Percentiles rank a stretch among this genome's conserved stretches.
phyloP scores from a whole-genome alignment of 1,140 invertebrate species.

The Drosophila ercepeae region DNA sequence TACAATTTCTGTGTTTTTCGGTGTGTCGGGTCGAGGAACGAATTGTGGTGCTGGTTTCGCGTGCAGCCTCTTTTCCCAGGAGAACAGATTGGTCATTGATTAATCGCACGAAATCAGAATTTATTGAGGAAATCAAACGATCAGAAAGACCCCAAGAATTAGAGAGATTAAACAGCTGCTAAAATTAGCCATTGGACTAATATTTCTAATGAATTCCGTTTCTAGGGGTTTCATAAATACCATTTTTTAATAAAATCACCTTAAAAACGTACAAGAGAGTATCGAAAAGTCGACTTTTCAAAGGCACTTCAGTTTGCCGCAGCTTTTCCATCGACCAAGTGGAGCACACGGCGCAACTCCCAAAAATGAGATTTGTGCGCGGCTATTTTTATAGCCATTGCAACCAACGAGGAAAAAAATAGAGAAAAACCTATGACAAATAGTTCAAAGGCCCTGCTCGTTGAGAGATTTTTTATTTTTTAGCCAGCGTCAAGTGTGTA shows the following conservation, averaged over 20 bases:
- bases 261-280: neutral
- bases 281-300: constrained; percentile 2
- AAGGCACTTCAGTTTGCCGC: neutral
- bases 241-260: neutral
- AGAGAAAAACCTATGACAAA: constrained; percentile 63
- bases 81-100: constrained; percentile 31
- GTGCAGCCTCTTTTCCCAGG: constrained; percentile 16
- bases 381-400: constrained; percentile 70
- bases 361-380: constrained; percentile 67
- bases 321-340: constrained; percentile 37
- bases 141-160: constrained; percentile 29
- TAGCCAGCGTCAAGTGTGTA: constrained; percentile 47
- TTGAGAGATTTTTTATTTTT: constrained; percentile 33
- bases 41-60: constrained; percentile 4
- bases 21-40: neutral
- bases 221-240: neutral
- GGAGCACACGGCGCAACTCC: constrained; percentile 60
- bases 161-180: constrained; percentile 14
- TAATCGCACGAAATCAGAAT: constrained; percentile 45
- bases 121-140: constrained; percentile 42
- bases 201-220: neutral
- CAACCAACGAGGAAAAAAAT: constrained; percentile 34
- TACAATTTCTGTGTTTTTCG: constrained; percentile 15
- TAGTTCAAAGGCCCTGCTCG: constrained; percentile 62
- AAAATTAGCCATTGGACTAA: constrained; percentile 37